phyloP scores from a whole-genome alignment of 2,113 vertebrate species.

The Pluvianellus socialis region DNA sequence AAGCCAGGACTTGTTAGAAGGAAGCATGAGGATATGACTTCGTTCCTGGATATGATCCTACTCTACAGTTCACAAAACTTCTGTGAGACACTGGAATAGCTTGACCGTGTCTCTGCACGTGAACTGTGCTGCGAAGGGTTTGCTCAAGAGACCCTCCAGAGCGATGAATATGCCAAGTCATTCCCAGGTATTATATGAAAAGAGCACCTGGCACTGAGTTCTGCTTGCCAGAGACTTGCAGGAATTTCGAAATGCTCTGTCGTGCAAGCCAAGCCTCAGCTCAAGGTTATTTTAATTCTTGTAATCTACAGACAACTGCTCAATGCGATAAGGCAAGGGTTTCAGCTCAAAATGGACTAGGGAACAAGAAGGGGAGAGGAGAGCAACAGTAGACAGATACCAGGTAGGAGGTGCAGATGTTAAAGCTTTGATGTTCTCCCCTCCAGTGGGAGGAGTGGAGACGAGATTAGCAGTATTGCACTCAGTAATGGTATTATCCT shows the following conservation, averaged over 20 bases:
- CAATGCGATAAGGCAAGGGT: conserved; percentile 30
- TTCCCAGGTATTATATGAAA: not conserved
- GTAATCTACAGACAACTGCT: conserved; percentile 4
- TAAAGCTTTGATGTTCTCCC: not conserved
- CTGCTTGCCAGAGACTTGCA: not conserved
- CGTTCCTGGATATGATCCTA: not conserved
- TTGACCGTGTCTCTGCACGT: not conserved
- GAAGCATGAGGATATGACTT: not conserved
- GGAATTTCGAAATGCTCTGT: not conserved
- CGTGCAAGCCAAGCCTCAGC: not conserved
- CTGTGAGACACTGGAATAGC: not conserved
- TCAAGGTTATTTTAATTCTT: not conserved
- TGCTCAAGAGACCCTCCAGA: not conserved
- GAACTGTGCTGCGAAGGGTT: not conserved
- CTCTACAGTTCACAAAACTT: not conserved
- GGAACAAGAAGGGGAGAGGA: not conserved
- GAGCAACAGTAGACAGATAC: not conserved
- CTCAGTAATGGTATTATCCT: not conserved
- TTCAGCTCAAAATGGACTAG: not conserved
- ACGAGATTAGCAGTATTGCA: not conserved
- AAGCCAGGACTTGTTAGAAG: not conserved
- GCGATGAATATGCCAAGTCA: not conserved
- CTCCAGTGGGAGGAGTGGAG: not conserved
- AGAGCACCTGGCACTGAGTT: not conserved
- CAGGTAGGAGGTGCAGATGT: not conserved